Evolutionary conservation across 2,888 invertebrate species (phyloP).

Genomic region (Hypercompe scribonia): DNA sequence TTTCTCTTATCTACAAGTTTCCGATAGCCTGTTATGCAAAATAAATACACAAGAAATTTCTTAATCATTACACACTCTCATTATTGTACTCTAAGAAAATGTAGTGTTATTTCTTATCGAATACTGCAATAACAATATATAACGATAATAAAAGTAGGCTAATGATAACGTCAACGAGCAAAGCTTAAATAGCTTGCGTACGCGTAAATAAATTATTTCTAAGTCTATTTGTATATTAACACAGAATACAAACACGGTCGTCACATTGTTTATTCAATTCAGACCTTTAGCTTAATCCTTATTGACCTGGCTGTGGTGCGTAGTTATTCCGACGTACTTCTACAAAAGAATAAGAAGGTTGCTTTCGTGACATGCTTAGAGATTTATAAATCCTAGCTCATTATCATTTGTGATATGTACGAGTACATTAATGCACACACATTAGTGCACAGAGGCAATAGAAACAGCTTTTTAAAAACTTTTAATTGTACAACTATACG

Average conservation of each 20-base stretch:
- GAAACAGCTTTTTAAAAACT: slow-evolving; percentile 2
- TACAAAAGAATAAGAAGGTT: not conserved
- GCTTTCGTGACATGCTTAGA: slow-evolving; percentile 15
- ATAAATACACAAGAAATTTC: not conserved
- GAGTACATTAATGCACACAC: not conserved
- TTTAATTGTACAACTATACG: not conserved
- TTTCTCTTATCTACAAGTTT: not conserved
- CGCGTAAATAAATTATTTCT: slow-evolving; percentile 58
- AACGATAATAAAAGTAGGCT: not conserved
- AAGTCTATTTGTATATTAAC: slow-evolving; percentile 70
- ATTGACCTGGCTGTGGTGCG: slow-evolving; percentile 69
- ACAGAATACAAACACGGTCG: slow-evolving; percentile 60
- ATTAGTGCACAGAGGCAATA: not conserved
- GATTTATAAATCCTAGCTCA: slow-evolving; percentile 7
- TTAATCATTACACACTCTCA: not conserved
- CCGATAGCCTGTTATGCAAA: rapidly evolving
- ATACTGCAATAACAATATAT: not conserved
- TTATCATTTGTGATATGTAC: slow-evolving; percentile 11
- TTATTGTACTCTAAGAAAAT: not conserved
- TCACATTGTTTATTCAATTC: slow-evolving; percentile 79
- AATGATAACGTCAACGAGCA: slow-evolving; percentile 24
- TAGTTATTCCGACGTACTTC: slow-evolving; percentile 22
- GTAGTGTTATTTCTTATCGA: not conserved
- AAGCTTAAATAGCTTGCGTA: slow-evolving; percentile 33
- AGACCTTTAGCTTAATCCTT: slow-evolving; percentile 75